Evolutionary conservation across 2,888 invertebrate genomes (phyloP), one percentile per base, ranked within the genome.

Genomic region (Acronicta alni): DNA sequence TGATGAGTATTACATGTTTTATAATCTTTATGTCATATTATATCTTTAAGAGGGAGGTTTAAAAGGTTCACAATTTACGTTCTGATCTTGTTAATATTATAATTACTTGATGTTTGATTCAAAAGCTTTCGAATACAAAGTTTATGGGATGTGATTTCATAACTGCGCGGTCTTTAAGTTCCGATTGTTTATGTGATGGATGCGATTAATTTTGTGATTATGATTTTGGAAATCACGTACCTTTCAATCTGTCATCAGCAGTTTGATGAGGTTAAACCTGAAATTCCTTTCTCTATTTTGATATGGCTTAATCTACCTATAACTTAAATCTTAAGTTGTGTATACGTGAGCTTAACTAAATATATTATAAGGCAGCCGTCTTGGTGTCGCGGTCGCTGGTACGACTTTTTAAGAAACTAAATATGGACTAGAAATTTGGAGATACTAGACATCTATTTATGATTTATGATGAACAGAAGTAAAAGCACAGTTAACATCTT

Each of bases 391-490:
- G n/a, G n/a, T n/a, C n/a, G n/a, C n/a, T n/a, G n/a, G n/a, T n/a
- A n/a, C n/a, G n/a, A n/a, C n/a, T n/a, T n/a, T n/a, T n/a, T 60
- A 51, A 38, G 53, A 53, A 45, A 39, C 17, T 57, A 47, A 42
- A 38, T 30, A 32, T 53, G 20, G 42, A 38, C 38, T 42, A 53
- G 15, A 32, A 26, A 30, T 54, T 15, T 23, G 23, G 38, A 12
- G 46, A 41, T 43, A 32, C 43, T 7, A 49, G 18, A 41, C 20
- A 43, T 49, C 17, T 3, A 9, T 26, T 9, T 0, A 26, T 26
- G 54, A 59, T 73, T 76, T 61, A 73, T 44, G 57, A 48, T 18
- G 49, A 47, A 57, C 17, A 55, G 39, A 77, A 54, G 35, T 49
- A 38, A 49, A 37, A 37, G 49, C 47, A 75, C 63, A 56, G 16